These are phyloP conservation scores for Chesias legatella DNA, from an alignment of 2,888 invertebrate species.

Conservation along the genomic window DNA sequence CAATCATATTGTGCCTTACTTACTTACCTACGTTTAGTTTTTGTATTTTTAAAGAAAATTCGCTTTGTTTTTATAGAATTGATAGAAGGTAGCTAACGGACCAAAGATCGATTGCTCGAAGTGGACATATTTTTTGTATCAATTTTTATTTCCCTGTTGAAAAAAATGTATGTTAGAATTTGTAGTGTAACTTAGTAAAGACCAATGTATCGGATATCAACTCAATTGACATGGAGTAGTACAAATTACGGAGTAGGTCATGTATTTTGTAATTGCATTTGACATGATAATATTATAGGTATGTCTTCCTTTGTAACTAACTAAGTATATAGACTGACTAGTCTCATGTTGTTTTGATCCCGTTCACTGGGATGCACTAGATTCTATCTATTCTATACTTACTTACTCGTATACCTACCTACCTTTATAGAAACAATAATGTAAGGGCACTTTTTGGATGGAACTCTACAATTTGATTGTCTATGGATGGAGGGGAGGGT, in stretches of 20 bases:
- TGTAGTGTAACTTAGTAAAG: slow-evolving; percentile 53
- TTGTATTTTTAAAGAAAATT: slow-evolving; percentile 39
- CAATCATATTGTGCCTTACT: slow-evolving; percentile 72
- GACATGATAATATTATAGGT: slow-evolving; percentile 26
- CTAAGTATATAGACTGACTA: slow-evolving; percentile 66
- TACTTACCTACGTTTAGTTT: slow-evolving; percentile 37
- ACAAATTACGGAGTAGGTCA: slow-evolving; percentile 60
- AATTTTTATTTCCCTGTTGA: slow-evolving; percentile 61
- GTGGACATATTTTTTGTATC: slow-evolving; percentile 72
- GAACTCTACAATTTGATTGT: slow-evolving; percentile 23
- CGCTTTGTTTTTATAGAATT: slow-evolving; percentile 37
- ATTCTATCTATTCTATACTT: slow-evolving; percentile 39
- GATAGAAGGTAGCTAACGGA: slow-evolving; percentile 61
- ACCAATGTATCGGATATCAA: slow-evolving; percentile 43
- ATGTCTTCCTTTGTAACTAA: slow-evolving; percentile 73
- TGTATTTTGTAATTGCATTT: slow-evolving; percentile 58
- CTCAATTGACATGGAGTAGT: slow-evolving; percentile 54
- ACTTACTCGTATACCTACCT: too few relatives aligned
- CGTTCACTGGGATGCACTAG: slow-evolving; percentile 75
- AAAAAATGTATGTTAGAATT: slow-evolving; percentile 29
- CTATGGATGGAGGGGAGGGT: slow-evolving; percentile 1
- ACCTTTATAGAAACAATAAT: too few relatives aligned
- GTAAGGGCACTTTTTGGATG: slow-evolving; percentile 72
- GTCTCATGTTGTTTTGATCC: slow-evolving; percentile 53
- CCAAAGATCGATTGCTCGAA: slow-evolving; percentile 64